These are phyloP conservation scores for Listronotus bonariensis DNA, from an alignment of 1,140 invertebrate genomes.

Conservation along the genomic window DNA sequence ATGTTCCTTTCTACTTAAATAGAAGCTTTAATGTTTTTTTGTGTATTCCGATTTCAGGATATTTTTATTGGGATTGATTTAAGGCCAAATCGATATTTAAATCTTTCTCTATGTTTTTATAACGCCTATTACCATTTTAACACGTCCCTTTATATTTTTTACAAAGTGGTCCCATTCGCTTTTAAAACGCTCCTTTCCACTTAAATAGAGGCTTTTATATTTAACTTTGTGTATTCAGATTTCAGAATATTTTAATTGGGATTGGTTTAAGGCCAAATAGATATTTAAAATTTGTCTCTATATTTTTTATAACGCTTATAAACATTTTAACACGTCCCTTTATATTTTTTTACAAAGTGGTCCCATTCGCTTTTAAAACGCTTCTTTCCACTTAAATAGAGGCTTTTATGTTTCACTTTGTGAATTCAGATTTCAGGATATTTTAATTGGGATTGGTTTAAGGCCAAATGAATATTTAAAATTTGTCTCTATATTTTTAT, in stretches of 20 bases:
- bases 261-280: slow-evolving; percentile 20
- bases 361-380: slow-evolving; percentile 33
- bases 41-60: slow-evolving; percentile 22
- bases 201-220: slow-evolving; percentile 32
- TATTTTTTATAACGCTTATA: no score
- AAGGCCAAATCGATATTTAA: slow-evolving; percentile 15
- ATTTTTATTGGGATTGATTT: slow-evolving; percentile 3
- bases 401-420: slow-evolving; percentile 25
- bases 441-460: slow-evolving; percentile 3
- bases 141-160: no score
- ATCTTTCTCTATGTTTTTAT: no score
- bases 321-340: no score
- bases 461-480: slow-evolving; percentile 12
- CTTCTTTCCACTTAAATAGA: slow-evolving; percentile 31
- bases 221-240: slow-evolving; percentile 23
- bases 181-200: slow-evolving; percentile 32
- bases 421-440: slow-evolving; percentile 21
- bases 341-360: no score
- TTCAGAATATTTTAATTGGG: slow-evolving; percentile 4
- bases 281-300: no score
- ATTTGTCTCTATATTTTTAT: no score
- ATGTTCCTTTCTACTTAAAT: slow-evolving; percentile 31
- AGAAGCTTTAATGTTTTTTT: slow-evolving; percentile 27
- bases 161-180: slow-evolving; percentile 33
- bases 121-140: no score